Conservation (phyloP, 2,797 vertebrate species). For the Alectoris magna region DNA sequence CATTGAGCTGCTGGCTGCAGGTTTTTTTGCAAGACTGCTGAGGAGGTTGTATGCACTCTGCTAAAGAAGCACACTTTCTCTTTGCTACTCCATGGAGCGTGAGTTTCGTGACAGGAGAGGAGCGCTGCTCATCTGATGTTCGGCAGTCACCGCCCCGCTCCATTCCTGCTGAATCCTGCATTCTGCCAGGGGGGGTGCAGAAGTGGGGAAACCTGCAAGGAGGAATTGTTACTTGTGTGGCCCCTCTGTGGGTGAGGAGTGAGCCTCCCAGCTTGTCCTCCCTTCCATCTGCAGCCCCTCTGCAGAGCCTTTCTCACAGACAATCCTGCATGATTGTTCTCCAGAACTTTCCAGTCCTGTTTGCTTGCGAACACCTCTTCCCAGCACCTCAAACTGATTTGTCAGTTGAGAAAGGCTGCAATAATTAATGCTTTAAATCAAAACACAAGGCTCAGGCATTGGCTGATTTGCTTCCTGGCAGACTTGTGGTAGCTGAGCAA, state of each 20-base stretch:
- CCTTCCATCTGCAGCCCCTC: neutral
- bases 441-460: neutral
- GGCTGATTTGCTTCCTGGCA: neutral
- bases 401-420: neutral
- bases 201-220: neutral
- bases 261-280: neutral
- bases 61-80: neutral
- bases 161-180: neutral
- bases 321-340: neutral
- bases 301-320: neutral
- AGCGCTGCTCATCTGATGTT: neutral
- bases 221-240: neutral
- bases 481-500: neutral
- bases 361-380: neutral
- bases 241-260: fast-evolving
- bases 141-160: neutral
- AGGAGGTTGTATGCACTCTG: neutral
- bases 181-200: neutral
- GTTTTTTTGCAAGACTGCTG: neutral
- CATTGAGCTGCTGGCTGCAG: neutral
- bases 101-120: neutral
- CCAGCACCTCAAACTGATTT: neutral
- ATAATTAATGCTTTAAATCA: neutral
- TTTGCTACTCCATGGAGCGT: neutral
- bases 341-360: neutral